Conservation (phyloP, 2,888 invertebrate genomes). For the Acanthacorydalis orientalis region DNA sequence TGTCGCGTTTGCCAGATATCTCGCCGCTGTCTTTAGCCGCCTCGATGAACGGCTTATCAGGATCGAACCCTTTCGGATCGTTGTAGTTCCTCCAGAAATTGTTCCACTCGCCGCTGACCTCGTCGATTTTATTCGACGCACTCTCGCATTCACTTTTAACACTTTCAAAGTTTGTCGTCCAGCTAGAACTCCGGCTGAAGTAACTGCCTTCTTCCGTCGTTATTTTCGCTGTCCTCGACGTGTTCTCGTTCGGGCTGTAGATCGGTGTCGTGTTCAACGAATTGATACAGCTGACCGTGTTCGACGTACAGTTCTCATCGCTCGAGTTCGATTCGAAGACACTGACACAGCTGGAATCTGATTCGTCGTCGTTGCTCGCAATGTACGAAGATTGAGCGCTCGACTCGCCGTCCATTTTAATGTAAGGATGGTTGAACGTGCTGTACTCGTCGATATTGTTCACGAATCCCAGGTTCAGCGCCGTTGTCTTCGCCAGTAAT, state of each 20-base stretch:
- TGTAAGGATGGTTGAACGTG: not conserved
- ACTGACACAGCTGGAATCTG: not conserved
- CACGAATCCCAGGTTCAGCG: constrained; percentile 4
- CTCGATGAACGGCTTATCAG: not conserved
- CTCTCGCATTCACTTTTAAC: constrained; percentile 3
- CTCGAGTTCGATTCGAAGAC: not conserved
- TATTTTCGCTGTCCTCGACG: not conserved
- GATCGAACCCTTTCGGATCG: constrained; percentile 15
- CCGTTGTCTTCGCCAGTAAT: constrained; percentile 2
- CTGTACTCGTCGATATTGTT: not conserved
- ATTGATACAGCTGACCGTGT: not conserved
- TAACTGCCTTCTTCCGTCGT: not conserved
- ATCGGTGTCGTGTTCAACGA: not conserved
- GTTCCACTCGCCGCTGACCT: constrained; percentile 25
- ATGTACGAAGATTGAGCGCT: not conserved
- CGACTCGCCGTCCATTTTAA: constrained; percentile 1
- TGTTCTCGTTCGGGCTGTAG: not conserved
- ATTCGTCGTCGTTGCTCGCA: not conserved
- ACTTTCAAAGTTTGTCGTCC: constrained; percentile 1
- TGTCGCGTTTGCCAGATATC: not conserved
- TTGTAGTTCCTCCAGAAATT: constrained; percentile 29
- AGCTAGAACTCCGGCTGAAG: not conserved
- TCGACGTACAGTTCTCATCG: not conserved
- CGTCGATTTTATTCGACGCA: constrained; percentile 8
- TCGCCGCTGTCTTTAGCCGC: not conserved